Conservation (phyloP, 2,797 vertebrate genomes). For the Amblyopsis hoosieri region DNA sequence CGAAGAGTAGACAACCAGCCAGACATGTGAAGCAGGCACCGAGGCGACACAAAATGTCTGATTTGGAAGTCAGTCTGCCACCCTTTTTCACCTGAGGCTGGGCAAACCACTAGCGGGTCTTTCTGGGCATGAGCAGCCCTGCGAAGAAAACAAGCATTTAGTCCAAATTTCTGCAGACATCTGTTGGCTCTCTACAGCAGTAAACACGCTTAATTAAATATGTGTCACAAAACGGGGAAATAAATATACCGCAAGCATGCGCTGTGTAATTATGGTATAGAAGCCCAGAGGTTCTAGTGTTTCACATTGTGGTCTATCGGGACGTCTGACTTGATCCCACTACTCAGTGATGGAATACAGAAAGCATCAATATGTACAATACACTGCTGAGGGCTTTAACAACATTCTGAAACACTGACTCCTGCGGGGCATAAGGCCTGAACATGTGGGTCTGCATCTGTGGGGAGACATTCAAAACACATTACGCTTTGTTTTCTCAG, state of each 20-base stretch:
- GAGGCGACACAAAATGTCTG: conserved; percentile 52
- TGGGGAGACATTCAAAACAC: conserved; percentile 42
- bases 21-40: conserved; percentile 45
- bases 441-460: conserved; percentile 39
- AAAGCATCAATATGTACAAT: conserved; percentile 23
- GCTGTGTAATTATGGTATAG: conserved; percentile 41
- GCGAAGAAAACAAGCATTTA: conserved; percentile 66
- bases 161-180: conserved; percentile 74
- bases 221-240: conserved; percentile 54
- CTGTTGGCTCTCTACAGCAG: conserved; percentile 68
- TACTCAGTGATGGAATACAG: conserved; percentile 8
- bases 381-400: conserved; percentile 21
- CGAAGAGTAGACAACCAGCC: conserved; percentile 40
- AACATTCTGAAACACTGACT: conserved; percentile 34
- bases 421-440: conserved; percentile 18
- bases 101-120: conserved; percentile 51
- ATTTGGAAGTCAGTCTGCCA: conserved; percentile 65
- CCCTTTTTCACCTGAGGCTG: conserved; percentile 73
- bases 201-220: conserved; percentile 77
- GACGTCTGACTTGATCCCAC: conserved; percentile 38
- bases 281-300: conserved; percentile 42
- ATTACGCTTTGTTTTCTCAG: conserved; percentile 47
- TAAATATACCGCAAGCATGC: conserved; percentile 63
- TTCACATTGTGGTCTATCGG: conserved; percentile 36
- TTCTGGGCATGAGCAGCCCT: conserved; percentile 49